Evolutionary conservation across 2,888 invertebrate genomes (phyloP), one percentile per base, ranked within the genome.

Genomic region (Cremastinae sp.): DNA sequence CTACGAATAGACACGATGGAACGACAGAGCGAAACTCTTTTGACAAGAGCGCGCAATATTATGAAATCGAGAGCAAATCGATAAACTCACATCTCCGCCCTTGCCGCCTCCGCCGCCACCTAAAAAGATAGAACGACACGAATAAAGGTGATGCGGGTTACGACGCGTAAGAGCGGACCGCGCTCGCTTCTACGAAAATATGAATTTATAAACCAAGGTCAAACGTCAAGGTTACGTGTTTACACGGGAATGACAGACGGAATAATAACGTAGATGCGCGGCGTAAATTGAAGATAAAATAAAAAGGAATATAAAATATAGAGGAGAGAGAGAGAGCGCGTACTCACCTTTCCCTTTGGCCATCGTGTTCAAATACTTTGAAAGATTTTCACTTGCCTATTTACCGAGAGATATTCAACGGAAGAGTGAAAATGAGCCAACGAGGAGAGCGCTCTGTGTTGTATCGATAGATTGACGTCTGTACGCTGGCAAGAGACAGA

Each of bases 341-440:
- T 54, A 45, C 78, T 79, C 69, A 84, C 84, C 84, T 81, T 84
- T 84, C 79, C 84, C 84, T 56, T 84, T 84, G 72, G 78, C 83
- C 84, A 84, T 84, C 62, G 47, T 45, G 12, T 14, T 74, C 22
- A 28, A 36, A 59, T 65, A 16, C 28, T 28, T 54, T 14, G 56
- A 4, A 22, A 65, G 51, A 41, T 75, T 77, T 73, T 43, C 38
- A 54, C 43, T 10, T n/a, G 12, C 38, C 38, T 58, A n/a, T 38
- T 12, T 4, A 14, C 18, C 64, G 59, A 53, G 59, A 53, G 45
- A 73, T 70, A 59, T 58, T 74, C 0, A 43, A 43, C 49, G 49
- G 3, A 20, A 20, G 49, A 36, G 22, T 10, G 22, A 56, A 14
- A 51, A 56, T 12, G 22, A 20, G 4, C 8, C 8, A 41, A 51